Conservation (phyloP, 2,888 invertebrate species). For the Sussaba pulchella region DNA sequence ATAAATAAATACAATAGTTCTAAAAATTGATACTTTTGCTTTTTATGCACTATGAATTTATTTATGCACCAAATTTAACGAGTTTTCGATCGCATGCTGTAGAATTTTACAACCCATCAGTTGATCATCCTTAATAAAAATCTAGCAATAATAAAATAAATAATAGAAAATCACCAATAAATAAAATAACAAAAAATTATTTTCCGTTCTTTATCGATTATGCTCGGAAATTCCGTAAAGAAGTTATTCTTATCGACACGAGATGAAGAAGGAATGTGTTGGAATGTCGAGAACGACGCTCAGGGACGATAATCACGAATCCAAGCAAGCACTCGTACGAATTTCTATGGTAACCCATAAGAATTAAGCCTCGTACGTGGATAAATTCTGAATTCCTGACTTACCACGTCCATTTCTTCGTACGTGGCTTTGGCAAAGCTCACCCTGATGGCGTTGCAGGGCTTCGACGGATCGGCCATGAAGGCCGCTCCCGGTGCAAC, state of each 20-base stretch:
- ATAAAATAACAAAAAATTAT: background rate
- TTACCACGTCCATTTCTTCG: constrained; percentile 87
- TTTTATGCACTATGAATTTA: too few relatives aligned
- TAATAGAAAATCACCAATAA: too few relatives aligned
- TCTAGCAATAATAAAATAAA: too few relatives aligned
- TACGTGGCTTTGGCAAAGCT: constrained; percentile 89
- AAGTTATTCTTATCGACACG: background rate
- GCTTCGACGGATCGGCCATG: constrained; percentile 87
- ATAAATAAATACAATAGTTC: too few relatives aligned
- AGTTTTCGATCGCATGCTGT: too few relatives aligned
- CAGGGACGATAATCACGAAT: background rate
- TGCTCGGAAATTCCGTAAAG: too few relatives aligned
- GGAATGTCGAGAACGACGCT: too few relatives aligned
- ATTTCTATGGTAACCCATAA: background rate
- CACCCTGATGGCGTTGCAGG: constrained; percentile 89
- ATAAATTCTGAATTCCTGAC: constrained; percentile 42
- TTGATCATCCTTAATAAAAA: too few relatives aligned
- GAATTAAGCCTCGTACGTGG: background rate
- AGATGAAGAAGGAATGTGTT: background rate
- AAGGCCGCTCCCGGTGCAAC: constrained; percentile 92
- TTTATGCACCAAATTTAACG: too few relatives aligned
- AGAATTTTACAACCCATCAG: too few relatives aligned
- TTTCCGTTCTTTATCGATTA: too few relatives aligned
- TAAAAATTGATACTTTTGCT: too few relatives aligned
- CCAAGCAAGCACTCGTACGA: background rate